Conservation (phyloP, 2,113 vertebrate genomes). For the Fulica atra region DNA sequence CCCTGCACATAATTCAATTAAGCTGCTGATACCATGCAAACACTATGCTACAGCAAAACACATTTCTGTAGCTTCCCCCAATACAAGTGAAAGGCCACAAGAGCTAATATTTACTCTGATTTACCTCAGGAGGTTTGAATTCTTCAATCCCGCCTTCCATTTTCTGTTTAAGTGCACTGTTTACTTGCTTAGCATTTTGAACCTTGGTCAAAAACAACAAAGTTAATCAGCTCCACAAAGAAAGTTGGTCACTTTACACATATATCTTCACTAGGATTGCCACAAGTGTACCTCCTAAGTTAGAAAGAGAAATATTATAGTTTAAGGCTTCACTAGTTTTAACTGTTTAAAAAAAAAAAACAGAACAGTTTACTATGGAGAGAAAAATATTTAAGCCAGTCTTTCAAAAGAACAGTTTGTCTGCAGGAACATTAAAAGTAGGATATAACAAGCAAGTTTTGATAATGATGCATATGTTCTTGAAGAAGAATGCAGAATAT, state of each 20-base stretch:
- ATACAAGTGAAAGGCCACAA: neutral
- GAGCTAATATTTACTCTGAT: conserved; percentile 5
- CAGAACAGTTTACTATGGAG: neutral
- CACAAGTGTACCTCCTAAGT: conserved; percentile 72
- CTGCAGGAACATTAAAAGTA: neutral
- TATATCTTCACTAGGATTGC: conserved; percentile 73
- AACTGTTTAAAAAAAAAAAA: neutral
- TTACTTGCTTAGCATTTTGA: conserved; percentile 98
- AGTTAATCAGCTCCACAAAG: conserved; percentile 73
- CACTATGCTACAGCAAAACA: neutral
- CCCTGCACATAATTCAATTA: neutral
- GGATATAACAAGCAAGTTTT: neutral
- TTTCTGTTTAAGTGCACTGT: conserved; percentile 96
- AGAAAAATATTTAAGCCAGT: conserved; percentile 15
- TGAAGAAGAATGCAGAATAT: neutral
- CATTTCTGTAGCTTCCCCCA: neutral
- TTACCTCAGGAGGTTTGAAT: conserved; percentile 93
- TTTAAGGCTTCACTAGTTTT: conserved; percentile 65
- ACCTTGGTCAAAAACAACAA: conserved; percentile 84
- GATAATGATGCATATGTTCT: neutral
- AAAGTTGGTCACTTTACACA: conserved; percentile 72
- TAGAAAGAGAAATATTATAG: conserved; percentile 57
- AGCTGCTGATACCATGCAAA: conserved; percentile 4
- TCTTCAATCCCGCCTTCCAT: conserved; percentile 93
- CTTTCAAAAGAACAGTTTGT: conserved; percentile 21